Evolutionary conservation across 1,140 invertebrate genomes (phyloP).

Genomic region (Agrilus planipennis): DNA sequence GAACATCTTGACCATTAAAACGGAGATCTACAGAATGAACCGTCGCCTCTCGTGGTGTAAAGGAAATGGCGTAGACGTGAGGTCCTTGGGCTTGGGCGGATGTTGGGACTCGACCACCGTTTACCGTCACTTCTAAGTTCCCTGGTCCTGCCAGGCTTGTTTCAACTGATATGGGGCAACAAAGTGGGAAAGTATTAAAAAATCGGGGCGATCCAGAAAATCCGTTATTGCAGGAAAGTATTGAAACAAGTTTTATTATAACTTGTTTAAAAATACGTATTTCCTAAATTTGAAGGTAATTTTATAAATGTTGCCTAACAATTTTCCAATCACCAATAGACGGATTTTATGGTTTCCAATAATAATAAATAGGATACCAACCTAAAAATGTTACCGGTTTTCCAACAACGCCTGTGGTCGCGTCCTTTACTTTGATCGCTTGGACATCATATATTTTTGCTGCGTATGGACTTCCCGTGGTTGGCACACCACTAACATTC

Average conservation of each 20-base stretch:
- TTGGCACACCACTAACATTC: conserved; percentile 60
- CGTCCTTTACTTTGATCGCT: conserved; percentile 88
- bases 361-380: conserved; percentile 37
- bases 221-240: too few relatives aligned
- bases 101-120: conserved; percentile 88
- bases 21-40: conserved; percentile 85
- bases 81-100: conserved; percentile 89
- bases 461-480: conserved; percentile 80
- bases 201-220: too few relatives aligned
- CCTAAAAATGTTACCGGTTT: conserved; percentile 90
- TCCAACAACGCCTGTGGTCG: conserved; percentile 79
- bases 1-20: conserved; percentile 93
- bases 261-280: too few relatives aligned
- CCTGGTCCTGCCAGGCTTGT: conserved; percentile 92
- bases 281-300: too few relatives aligned
- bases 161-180: conserved; percentile 80
- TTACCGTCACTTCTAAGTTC: conserved; percentile 94
- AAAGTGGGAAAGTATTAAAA: too few relatives aligned
- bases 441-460: conserved; percentile 92
- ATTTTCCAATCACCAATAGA: too few relatives aligned
- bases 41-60: conserved; percentile 81
- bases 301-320: too few relatives aligned
- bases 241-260: too few relatives aligned
- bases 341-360: too few relatives aligned
- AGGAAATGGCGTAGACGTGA: conserved; percentile 94